Percentiles rank a stretch among this genome's conserved stretches.
Conservation (phyloP, 2,113 vertebrate species). For the Tauraco erythrolophus region DNA sequence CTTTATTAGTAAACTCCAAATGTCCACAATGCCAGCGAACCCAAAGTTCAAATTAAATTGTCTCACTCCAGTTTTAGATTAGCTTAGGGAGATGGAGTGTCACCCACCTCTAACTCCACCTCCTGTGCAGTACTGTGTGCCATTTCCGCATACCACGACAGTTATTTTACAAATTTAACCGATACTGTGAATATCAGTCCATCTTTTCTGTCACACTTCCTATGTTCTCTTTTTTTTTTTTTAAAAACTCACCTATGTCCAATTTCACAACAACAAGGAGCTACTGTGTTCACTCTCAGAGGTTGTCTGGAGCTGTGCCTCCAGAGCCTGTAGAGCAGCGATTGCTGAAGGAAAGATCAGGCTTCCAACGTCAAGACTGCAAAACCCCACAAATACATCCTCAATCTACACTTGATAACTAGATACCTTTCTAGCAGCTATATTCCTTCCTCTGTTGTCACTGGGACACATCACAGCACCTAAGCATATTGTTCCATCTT, state of each 20-base stretch:
- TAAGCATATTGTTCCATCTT: background rate
- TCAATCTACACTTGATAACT: background rate
- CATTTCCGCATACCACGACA: background rate
- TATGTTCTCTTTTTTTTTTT: background rate
- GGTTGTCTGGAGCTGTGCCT: background rate
- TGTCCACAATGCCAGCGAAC: background rate
- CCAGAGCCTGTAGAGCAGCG: background rate
- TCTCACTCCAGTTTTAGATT: background rate
- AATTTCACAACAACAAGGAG: background rate
- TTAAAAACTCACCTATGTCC: background rate
- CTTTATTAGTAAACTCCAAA: background rate
- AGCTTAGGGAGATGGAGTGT: background rate
- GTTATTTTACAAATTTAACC: background rate
- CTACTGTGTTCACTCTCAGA: background rate
- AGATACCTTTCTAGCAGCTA: background rate
- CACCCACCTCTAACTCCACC: background rate
- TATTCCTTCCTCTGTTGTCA: background rate
- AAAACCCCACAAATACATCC: background rate
- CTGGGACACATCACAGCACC: background rate
- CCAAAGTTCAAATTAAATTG: background rate
- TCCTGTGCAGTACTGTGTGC: background rate
- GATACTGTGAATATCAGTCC: background rate
- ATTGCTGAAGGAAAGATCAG: background rate
- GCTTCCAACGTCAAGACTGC: background rate
- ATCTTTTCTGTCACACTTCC: background rate